A percentile compares a stretch with the other conserved stretches of the same genome.
These are phyloP conservation scores for Anoplophora glabripennis DNA, from an alignment of 1,140 invertebrate genomes.

Conservation along the genomic window DNA sequence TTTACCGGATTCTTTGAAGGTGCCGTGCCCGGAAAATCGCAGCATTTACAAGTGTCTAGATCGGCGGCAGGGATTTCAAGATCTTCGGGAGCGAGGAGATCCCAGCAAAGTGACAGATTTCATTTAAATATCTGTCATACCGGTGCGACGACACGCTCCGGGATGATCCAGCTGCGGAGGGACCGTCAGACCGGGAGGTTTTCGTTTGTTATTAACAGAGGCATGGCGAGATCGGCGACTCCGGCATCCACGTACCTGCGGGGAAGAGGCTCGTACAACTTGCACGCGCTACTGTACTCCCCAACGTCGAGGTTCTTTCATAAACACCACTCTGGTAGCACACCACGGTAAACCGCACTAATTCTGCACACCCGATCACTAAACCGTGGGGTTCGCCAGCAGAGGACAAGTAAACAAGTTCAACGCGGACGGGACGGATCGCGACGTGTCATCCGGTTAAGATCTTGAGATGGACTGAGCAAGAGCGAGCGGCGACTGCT, in stretches of 20 bases:
- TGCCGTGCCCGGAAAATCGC: conserved; percentile 22
- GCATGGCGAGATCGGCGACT: background rate
- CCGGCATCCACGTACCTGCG: conserved; percentile 21
- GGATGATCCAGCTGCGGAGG: no score
- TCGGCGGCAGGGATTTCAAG: conserved; percentile 4
- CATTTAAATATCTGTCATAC: background rate
- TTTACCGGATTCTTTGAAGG: conserved; percentile 39
- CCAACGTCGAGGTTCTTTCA: conserved; percentile 14
- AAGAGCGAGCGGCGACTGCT: conserved; percentile 38
- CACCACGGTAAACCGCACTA: conserved; percentile 9
- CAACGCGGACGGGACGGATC: conserved; percentile 21
- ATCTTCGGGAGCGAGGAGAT: conserved; percentile 14
- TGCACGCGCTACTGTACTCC: conserved; percentile 7
- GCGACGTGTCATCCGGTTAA: conserved; percentile 24
- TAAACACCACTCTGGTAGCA: conserved; percentile 14
- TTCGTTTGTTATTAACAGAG: no score
- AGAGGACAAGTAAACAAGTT: conserved; percentile 24
- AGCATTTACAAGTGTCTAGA: no score
- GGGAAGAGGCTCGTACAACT: conserved; percentile 14
- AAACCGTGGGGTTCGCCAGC: conserved; percentile 15
- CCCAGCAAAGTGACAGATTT: conserved; percentile 34
- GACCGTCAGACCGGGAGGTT: no score
- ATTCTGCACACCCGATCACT: conserved; percentile 9
- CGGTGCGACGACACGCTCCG: no score
- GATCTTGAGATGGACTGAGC: conserved; percentile 43